phyloP scores from a whole-genome alignment of 2,113 vertebrate genomes.

The Atrichornis clamosus region DNA sequence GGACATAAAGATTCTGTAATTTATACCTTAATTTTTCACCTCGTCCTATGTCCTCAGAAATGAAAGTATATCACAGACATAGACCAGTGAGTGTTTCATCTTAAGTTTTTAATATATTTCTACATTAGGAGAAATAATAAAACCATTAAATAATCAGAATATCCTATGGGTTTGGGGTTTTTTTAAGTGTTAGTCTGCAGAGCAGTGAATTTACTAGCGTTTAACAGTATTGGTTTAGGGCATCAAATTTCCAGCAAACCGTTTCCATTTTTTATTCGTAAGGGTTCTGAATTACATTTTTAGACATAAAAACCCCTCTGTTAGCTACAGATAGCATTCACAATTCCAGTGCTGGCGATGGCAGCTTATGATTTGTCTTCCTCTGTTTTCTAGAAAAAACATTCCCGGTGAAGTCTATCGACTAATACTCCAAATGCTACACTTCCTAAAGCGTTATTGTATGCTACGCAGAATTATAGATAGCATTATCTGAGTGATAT shows the following conservation, averaged over 20 bases:
- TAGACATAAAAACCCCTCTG: background rate
- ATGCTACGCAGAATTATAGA: background rate
- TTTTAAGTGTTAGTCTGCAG: background rate
- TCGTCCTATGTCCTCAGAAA: background rate
- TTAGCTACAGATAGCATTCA: background rate
- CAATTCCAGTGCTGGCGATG: background rate
- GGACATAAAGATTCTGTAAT: background rate
- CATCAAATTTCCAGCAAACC: background rate
- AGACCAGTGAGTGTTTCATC: background rate
- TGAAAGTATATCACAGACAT: background rate
- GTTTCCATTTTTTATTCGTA: background rate
- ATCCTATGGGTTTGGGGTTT: background rate
- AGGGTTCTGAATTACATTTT: conserved; percentile 17
- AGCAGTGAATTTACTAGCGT: background rate
- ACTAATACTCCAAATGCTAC: background rate
- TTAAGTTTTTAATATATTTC: background rate
- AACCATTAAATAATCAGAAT: background rate
- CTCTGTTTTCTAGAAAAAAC: conserved; percentile 7
- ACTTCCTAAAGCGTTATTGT: background rate
- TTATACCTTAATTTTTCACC: conserved; percentile 13
- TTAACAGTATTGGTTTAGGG: background rate
- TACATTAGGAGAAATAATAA: background rate
- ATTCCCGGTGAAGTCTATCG: background rate
- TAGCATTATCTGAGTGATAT: background rate
- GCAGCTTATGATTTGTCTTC: background rate